Evolutionary conservation across 2,797 vertebrate species (phyloP).

Genomic region (Esox lucius): DNA sequence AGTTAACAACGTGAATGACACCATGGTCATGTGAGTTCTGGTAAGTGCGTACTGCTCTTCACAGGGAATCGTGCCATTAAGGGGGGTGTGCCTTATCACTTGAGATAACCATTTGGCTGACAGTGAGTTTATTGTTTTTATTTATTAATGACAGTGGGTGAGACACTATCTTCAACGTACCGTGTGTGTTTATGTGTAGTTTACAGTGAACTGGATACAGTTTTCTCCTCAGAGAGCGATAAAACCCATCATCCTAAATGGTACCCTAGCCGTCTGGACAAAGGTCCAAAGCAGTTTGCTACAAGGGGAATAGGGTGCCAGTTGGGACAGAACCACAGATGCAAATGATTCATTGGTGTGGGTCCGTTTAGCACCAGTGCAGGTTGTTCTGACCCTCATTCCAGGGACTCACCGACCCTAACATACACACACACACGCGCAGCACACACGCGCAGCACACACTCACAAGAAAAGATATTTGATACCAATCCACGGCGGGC

Average conservation of each 20-base stretch:
- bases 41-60: no score
- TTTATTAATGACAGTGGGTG: no score
- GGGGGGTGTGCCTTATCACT: no score
- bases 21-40: no score
- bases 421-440: background rate
- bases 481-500: constrained; percentile 33
- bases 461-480: background rate
- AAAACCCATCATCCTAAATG: background rate
- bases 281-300: background rate
- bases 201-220: background rate
- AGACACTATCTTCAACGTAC: no score
- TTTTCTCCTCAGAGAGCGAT: background rate
- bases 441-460: background rate
- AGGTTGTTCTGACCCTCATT: background rate
- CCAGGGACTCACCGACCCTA: background rate
- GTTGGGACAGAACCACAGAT: background rate
- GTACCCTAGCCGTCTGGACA: background rate
- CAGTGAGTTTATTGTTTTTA: no score
- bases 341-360: background rate
- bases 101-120: no score
- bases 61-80: no score
- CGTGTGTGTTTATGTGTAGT: background rate
- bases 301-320: no score
- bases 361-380: background rate
- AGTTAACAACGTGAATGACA: no score